A percentile compares a stretch with the other conserved stretches of the same genome.
These are phyloP conservation scores for Hofmannophila pseudospretella DNA, from an alignment of 2,888 invertebrate genomes.

Conservation along the genomic window DNA sequence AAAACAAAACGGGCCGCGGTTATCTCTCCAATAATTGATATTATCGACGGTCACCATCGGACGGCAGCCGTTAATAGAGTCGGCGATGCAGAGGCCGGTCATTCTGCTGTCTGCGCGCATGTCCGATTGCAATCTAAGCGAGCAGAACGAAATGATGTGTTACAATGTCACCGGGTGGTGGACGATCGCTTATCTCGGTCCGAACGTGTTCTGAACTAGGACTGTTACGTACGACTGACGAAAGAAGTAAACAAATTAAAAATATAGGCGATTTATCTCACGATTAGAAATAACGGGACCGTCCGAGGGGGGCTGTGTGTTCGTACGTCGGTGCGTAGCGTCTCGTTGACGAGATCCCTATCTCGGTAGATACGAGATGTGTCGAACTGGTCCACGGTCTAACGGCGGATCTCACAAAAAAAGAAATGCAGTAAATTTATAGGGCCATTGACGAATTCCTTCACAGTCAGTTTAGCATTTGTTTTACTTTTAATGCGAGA, in stretches of 20 bases:
- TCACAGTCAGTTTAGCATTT: constrained; percentile 43
- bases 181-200: constrained; percentile 3
- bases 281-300: constrained; percentile 7
- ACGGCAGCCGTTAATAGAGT: constrained; percentile 12
- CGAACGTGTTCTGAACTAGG: background rate
- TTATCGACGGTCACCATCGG: constrained; percentile 10
- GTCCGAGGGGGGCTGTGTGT: constrained; percentile 4
- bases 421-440: constrained; percentile 35
- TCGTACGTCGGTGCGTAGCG: background rate
- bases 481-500: constrained; percentile 36
- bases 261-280: constrained; percentile 9
- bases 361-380: constrained; percentile 1
- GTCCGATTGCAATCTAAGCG: constrained; percentile 7
- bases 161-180: constrained; percentile 5
- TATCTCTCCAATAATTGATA: constrained; percentile 18
- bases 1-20: constrained; percentile 12
- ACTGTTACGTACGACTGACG: background rate
- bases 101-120: constrained; percentile 13
- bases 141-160: constrained; percentile 11
- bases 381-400: background rate
- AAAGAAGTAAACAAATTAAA: constrained; percentile 7
- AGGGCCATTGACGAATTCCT: constrained; percentile 42
- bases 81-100: constrained; percentile 10
- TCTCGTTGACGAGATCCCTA: background rate
- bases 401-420: constrained; percentile 17